Conservation (phyloP, 2,113 vertebrate species). For the Hippocampus guttulatus region DNA sequence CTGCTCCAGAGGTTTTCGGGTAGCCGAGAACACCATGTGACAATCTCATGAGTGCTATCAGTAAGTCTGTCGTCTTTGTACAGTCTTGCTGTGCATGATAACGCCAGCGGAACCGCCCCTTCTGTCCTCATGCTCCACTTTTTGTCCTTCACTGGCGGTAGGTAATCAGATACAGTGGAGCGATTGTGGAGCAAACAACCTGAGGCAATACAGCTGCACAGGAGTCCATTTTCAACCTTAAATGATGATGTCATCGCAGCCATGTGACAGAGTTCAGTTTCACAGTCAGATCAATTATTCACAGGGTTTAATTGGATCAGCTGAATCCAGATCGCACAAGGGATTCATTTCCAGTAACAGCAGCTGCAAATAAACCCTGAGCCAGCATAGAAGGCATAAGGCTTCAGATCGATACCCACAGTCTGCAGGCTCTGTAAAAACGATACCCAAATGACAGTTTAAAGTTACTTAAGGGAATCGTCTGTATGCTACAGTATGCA, state of each 20-base stretch:
- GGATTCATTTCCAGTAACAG: conserved; percentile 70
- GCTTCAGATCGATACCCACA: conserved; percentile 51
- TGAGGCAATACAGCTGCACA: conserved; percentile 60
- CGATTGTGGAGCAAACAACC: conserved; percentile 62
- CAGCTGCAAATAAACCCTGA: conserved; percentile 69
- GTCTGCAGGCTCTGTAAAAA: conserved; percentile 39
- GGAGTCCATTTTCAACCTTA: conserved; percentile 56
- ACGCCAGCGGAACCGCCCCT: conserved; percentile 41
- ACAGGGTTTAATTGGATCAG: conserved; percentile 72
- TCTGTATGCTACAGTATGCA: conserved; percentile 2
- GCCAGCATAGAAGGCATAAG: conserved; percentile 50
- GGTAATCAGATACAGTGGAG: conserved; percentile 62
- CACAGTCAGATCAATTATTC: conserved; percentile 74
- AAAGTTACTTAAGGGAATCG: conserved; percentile 29
- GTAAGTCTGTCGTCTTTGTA: conserved; percentile 49
- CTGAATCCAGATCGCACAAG: conserved; percentile 65
- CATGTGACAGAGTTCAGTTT: conserved; percentile 67
- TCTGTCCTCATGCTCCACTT: conserved; percentile 57
- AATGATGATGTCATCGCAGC: conserved; percentile 69
- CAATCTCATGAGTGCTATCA: conserved; percentile 46
- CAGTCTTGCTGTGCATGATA: conserved; percentile 40
- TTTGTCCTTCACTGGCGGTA: conserved; percentile 63
- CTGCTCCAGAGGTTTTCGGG: conserved; percentile 10
- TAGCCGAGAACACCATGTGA: conserved; percentile 44
- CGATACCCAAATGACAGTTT: conserved; percentile 23